Conservation (phyloP, 2,113 vertebrate species). For the Sebastes schlegelii region DNA sequence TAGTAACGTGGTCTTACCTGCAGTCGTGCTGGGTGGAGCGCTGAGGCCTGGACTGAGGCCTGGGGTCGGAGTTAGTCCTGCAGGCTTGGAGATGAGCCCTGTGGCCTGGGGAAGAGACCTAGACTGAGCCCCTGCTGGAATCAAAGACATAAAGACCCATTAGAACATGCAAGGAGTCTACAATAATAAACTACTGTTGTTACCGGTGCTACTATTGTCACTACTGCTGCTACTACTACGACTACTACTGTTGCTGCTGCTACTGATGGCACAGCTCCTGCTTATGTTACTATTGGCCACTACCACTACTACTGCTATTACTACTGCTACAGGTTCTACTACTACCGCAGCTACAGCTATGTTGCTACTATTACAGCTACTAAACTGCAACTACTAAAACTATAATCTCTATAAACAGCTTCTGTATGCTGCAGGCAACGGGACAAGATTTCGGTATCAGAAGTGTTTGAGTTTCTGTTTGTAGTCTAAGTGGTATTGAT, state of each 20-base stretch:
- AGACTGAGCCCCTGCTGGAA: conserved; percentile 45
- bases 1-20: conserved; percentile 56
- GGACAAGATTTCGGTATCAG: no score
- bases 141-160: conserved; percentile 26
- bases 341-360: no score
- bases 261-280: not conserved
- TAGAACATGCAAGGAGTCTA: not conserved
- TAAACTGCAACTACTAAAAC: no score
- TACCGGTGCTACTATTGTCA: not conserved
- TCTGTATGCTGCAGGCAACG: no score
- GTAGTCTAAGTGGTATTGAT: no score
- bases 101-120: conserved; percentile 46
- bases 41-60: conserved; percentile 36
- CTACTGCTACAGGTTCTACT: not conserved
- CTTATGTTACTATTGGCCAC: not conserved
- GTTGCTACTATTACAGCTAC: no score
- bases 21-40: conserved; percentile 3
- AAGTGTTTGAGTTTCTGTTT: no score
- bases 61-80: conserved; percentile 43
- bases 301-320: not conserved
- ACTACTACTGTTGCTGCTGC: no score
- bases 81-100: conserved; percentile 45
- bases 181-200: not conserved
- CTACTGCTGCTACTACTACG: not conserved
- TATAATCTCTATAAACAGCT: no score